These are phyloP conservation scores for Geophilus truncorum DNA, from an alignment of 2,888 invertebrate genomes.

Conservation along the genomic window DNA sequence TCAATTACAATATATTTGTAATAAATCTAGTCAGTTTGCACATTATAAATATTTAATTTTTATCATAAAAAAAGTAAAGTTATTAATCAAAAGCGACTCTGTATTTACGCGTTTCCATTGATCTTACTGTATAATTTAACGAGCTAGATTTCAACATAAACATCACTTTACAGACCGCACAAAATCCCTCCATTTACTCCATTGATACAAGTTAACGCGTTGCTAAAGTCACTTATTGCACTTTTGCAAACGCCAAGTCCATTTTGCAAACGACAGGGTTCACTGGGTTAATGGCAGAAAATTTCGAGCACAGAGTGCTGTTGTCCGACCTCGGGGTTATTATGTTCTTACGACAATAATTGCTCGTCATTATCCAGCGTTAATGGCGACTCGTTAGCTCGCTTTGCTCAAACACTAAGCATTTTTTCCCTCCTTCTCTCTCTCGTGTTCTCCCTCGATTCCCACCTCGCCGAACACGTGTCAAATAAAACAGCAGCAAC, in stretches of 20 bases:
- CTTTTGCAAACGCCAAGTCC: conserved; percentile 14
- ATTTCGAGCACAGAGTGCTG: background rate
- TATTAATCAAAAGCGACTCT: too few species aligned
- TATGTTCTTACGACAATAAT: conserved; percentile 23
- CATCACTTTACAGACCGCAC: too few species aligned
- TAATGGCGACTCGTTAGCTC: conserved; percentile 12
- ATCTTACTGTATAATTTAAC: too few species aligned
- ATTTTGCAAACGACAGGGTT: conserved; percentile 9
- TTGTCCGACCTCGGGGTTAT: conserved; percentile 27
- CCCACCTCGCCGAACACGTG: background rate
- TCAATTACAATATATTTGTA: too few species aligned
- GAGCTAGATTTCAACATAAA: too few species aligned
- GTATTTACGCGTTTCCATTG: too few species aligned
- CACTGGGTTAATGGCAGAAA: conserved; percentile 9
- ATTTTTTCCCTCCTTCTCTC: background rate
- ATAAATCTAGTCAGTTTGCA: too few species aligned
- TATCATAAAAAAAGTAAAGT: too few species aligned
- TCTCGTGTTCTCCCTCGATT: background rate
- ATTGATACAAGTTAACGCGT: background rate
- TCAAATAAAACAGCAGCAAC: background rate
- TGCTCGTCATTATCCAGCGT: conserved; percentile 27
- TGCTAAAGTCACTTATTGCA: conserved; percentile 10
- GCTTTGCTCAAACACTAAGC: background rate
- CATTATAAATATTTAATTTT: too few species aligned
- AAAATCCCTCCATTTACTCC: background rate